Evolutionary conservation across 2,113 vertebrate species (phyloP).

Genomic region (Stigmatopora nigra): DNA sequence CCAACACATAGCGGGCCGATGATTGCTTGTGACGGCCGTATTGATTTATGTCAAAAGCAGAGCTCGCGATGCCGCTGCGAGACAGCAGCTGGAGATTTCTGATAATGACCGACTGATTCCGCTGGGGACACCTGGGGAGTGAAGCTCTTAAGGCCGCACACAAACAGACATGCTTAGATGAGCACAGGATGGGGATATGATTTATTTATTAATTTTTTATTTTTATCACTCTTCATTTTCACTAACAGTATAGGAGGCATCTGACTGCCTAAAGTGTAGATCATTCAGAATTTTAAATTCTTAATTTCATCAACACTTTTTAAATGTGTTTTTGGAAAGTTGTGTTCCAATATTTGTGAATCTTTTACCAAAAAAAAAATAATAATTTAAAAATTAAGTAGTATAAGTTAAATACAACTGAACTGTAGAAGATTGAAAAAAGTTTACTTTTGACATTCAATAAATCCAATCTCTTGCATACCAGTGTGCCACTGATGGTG

Average conservation of each 20-base stretch:
- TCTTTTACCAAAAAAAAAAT: too few species aligned
- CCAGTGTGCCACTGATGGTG: too few species aligned
- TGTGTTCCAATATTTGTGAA: too few species aligned
- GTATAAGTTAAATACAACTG: too few species aligned
- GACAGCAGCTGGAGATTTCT: slow-evolving; percentile 49
- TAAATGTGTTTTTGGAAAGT: too few species aligned
- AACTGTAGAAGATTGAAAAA: too few species aligned
- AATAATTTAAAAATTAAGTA: too few species aligned
- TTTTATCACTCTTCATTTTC: neutral
- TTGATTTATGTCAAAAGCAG: slow-evolving; percentile 51
- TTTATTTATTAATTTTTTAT: slow-evolving; percentile 2
- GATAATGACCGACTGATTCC: slow-evolving; percentile 40
- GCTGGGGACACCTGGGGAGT: slow-evolving; percentile 36
- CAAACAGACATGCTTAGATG: slow-evolving; percentile 10
- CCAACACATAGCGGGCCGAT: slow-evolving; percentile 32
- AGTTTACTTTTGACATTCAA: too few species aligned
- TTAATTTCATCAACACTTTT: too few species aligned
- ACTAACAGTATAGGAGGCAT: neutral
- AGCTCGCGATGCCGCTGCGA: slow-evolving; percentile 23
- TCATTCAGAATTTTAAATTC: too few species aligned
- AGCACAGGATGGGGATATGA: slow-evolving; percentile 5
- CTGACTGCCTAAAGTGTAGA: too few species aligned
- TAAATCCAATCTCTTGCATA: too few species aligned
- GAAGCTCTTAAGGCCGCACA: slow-evolving; percentile 18
- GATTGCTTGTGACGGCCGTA: slow-evolving; percentile 38